Base-by-base conservation (phyloP, 2,113 vertebrate species). In the Delphinapterus leucas region DNA sequence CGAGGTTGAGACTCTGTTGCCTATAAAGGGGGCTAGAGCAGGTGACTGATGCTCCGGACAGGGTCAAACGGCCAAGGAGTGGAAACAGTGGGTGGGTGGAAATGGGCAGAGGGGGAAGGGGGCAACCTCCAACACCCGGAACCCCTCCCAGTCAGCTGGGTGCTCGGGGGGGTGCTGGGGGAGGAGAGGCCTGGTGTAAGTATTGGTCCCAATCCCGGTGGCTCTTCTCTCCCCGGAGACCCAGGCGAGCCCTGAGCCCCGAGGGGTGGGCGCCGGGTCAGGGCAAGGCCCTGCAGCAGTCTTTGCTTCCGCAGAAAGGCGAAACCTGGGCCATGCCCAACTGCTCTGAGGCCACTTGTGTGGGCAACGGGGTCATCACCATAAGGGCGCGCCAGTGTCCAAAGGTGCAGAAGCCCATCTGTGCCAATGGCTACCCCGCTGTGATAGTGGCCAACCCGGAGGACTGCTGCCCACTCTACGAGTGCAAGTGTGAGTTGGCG, bases 401-500 rank as follows among this genome's bases (percentile, higher is more conserved):
- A 33, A 98, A 97, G 2, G 38, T 98, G 47, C 55, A 98, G 87
- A 73, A 98, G 21, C 99, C 99, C 28, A 98, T 97, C n/a, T 99
- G 99, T 88, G 90, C 98, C 14, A 99, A 99, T 71, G 99, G 98
- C 90, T 99, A 99, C 83, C 96, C 98, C 0, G 98, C 99, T 58
- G 61, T 99, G 60, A 95, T 98, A 88, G 98, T 99, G 49, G 98
- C 93, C 26, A 99, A 99, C 79, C 95, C 98, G 33, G 96, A 99
- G 0, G 21, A 98, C 92, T 99, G 99, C 97, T 99, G 99, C 92
- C 81, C 98, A 5, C 67, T 98, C 20, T 99, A 99, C 5, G 98
- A 98, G n/a, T 99, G 99, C 96, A 99, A 99, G 97, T 99, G 99
- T 99, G 98, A 99, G 99, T 80, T 2, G 8, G 23, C 1, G 15